phyloP scores from a whole-genome alignment of 92 coral and sea anemone species.

The Epizoanthus ramosus region DNA sequence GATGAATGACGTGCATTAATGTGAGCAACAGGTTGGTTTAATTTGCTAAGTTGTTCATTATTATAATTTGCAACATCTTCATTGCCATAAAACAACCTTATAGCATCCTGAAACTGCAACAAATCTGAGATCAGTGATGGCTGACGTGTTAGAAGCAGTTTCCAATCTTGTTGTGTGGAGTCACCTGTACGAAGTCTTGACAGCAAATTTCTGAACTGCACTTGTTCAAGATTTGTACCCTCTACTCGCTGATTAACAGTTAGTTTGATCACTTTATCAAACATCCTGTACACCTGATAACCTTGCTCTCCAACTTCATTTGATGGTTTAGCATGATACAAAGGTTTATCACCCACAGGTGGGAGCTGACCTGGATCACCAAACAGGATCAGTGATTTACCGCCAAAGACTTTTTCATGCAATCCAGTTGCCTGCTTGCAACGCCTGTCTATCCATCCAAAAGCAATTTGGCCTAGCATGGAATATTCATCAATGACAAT shows the following conservation, averaged over 20 bases:
- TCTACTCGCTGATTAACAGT: slow-evolving; percentile 35
- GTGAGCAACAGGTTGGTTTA: background rate
- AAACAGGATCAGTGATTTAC: slow-evolving; percentile 18
- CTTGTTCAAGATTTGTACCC: slow-evolving; percentile 34
- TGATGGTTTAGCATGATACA: slow-evolving; percentile 46
- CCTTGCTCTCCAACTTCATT: slow-evolving; percentile 52
- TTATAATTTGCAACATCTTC: slow-evolving; percentile 21
- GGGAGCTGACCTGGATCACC: slow-evolving; percentile 8
- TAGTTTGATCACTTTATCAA: too few relatives aligned
- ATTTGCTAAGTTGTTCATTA: background rate
- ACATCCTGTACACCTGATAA: slow-evolving; percentile 21
- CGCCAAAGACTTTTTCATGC: slow-evolving; percentile 29
- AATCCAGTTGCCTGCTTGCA: slow-evolving; percentile 47
- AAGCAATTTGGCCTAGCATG: slow-evolving; percentile 41
- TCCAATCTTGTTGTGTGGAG: slow-evolving; percentile 38
- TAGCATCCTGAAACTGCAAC: slow-evolving; percentile 6
- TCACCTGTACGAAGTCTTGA: slow-evolving; percentile 45
- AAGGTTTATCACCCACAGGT: slow-evolving; percentile 40
- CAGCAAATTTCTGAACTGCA: slow-evolving; percentile 36
- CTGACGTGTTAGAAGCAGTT: slow-evolving; percentile 44
- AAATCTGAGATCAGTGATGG: slow-evolving; percentile 27
- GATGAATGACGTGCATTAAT: slow-evolving; percentile 17
- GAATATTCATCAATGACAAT: slow-evolving; percentile 27
- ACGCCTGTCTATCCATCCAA: slow-evolving; percentile 48
- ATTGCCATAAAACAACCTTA: slow-evolving; percentile 32